Conservation (phyloP, 2,113 vertebrate genomes). For the Calonectris borealis region DNA sequence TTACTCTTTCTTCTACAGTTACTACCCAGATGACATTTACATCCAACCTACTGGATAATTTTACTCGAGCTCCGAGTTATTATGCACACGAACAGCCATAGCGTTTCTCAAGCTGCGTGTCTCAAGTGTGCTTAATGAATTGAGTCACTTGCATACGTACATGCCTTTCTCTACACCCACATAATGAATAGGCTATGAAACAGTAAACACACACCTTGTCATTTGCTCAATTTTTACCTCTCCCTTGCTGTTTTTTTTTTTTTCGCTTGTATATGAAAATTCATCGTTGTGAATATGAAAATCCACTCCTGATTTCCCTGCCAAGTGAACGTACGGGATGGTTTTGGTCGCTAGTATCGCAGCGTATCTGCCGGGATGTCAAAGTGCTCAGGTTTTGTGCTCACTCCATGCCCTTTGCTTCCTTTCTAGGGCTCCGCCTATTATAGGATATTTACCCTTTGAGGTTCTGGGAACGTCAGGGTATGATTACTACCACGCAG, state of each 20-base stretch:
- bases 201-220: constrained; percentile 54
- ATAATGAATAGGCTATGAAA: constrained; percentile 32
- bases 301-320: neutral
- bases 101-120: constrained; percentile 18
- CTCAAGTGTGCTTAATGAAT: constrained; percentile 23
- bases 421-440: constrained; percentile 81
- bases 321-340: neutral
- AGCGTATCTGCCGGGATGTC: neutral
- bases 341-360: neutral
- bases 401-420: constrained; percentile 29
- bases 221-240: constrained; percentile 29
- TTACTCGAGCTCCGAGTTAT: neutral
- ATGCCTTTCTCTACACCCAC: constrained; percentile 52
- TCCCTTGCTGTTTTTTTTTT: neutral
- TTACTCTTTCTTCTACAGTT: neutral
- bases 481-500: constrained; percentile 90
- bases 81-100: neutral
- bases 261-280: neutral
- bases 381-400: neutral
- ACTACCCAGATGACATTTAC: constrained; percentile 37
- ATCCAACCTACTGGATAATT: constrained; percentile 25
- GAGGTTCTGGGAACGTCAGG: constrained; percentile 88
- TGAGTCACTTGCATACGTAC: constrained; percentile 49
- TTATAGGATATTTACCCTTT: constrained; percentile 90
- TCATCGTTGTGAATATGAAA: neutral